Evolutionary conservation across 2,113 vertebrate species (phyloP).

Genomic region (Donacobius atricapilla): DNA sequence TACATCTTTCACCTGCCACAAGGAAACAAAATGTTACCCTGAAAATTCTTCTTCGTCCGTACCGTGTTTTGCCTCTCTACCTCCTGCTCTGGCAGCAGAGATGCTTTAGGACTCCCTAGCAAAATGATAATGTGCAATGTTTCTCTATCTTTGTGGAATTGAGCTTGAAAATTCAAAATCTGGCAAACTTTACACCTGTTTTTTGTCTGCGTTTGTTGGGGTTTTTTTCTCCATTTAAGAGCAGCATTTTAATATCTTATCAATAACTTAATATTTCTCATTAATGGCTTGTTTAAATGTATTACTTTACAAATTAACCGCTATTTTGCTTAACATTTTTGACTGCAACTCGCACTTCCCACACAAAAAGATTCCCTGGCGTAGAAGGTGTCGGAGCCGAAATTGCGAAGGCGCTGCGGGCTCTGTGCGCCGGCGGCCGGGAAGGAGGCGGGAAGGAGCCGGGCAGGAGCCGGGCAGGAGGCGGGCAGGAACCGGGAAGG

Average conservation of each 20-base stretch:
- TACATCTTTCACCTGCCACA: neutral
- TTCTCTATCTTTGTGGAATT: neutral
- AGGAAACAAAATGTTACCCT: neutral
- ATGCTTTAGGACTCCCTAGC: neutral
- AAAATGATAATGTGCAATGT: neutral
- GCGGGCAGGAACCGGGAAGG: too few species aligned
- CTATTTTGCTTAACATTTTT: neutral
- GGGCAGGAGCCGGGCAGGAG: too few species aligned
- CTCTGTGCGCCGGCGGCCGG: accelerated
- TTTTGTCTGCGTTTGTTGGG: too few species aligned
- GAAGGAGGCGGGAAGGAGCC: too few species aligned
- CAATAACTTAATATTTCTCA: neutral
- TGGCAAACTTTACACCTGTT: neutral
- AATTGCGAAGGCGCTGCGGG: accelerated
- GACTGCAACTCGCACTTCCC: neutral
- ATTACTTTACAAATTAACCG: neutral
- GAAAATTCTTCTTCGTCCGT: neutral
- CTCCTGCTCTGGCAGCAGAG: neutral
- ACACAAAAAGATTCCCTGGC: neutral
- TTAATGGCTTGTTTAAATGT: neutral
- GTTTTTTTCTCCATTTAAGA: neutral
- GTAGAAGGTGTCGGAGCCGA: neutral
- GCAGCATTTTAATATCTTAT: neutral
- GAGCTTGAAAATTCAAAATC: neutral
- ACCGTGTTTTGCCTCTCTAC: neutral